Conservation (phyloP, 1,140 invertebrate genomes). For the Carposina sasakii region DNA sequence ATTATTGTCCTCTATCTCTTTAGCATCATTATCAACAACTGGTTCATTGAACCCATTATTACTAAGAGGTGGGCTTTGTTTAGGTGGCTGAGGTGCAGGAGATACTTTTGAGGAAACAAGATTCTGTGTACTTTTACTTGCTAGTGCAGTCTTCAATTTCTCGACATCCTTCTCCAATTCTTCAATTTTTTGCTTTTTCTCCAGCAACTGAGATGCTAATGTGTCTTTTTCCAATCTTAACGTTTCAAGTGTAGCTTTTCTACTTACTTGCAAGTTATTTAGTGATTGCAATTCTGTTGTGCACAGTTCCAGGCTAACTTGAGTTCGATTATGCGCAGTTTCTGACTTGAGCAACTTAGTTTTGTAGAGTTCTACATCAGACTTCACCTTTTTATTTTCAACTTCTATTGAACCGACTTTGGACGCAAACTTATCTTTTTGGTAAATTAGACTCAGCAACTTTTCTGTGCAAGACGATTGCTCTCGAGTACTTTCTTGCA, state of each 20-base stretch:
- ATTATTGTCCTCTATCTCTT: slow-evolving; percentile 57
- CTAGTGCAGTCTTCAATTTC: slow-evolving; percentile 44
- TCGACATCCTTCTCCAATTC: slow-evolving; percentile 54
- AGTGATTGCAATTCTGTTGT: slow-evolving; percentile 56
- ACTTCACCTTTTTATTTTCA: slow-evolving; percentile 41
- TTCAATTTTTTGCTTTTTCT: slow-evolving; percentile 51
- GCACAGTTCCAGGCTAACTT: slow-evolving; percentile 51
- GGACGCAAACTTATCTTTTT: slow-evolving; percentile 42
- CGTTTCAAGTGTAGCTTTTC: slow-evolving; percentile 51
- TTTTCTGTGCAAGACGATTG: slow-evolving; percentile 59
- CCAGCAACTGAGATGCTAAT: slow-evolving; percentile 45
- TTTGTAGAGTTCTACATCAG: slow-evolving; percentile 39
- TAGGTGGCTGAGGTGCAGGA: slow-evolving; percentile 54
- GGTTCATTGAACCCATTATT: slow-evolving; percentile 51
- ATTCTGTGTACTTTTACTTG: slow-evolving; percentile 51
- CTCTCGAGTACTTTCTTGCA: slow-evolving; percentile 58
- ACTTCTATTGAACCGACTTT: slow-evolving; percentile 53
- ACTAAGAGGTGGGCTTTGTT: slow-evolving; percentile 53
- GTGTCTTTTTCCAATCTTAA: slow-evolving; percentile 55
- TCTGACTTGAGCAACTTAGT: slow-evolving; percentile 44
- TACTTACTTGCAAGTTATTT: slow-evolving; percentile 60
- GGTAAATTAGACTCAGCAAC: slow-evolving; percentile 47
- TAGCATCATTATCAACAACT: slow-evolving; percentile 59
- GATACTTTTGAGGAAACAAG: slow-evolving; percentile 44
- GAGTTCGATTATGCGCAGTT: slow-evolving; percentile 47